Base-by-base conservation (phyloP, 2,888 invertebrate species). In the Drosophila cognata region DNA sequence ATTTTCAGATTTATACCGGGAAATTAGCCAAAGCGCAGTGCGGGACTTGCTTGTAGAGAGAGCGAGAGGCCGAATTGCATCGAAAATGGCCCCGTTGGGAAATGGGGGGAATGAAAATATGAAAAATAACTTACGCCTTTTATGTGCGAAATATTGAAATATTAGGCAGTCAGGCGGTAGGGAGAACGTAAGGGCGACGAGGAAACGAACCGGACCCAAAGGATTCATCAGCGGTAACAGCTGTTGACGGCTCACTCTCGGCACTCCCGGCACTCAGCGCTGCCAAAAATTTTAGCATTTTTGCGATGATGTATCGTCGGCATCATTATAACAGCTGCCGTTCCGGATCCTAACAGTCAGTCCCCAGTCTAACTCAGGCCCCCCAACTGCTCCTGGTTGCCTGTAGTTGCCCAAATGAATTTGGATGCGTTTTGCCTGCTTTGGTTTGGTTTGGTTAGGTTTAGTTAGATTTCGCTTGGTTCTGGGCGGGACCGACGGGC, bases 221-320 rank as follows among this genome's bases (percentile, higher is more conserved):
- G 87, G 87, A 87, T 87, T 90, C 87, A 87, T 87, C 87, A 87
- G 86, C 77, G 86, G 89, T 80, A 86, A 83, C 90, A 90, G 87
- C 86, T 87, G 90, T 79, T 83, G 90, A 77, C 84, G 89, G 69
- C 75, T 79, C 76, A 59, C 71, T 67, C 13, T 56, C 38, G 60
- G 65, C 59, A 57, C 51, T 71, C 18, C 25, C 57, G 64, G 58
- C 71, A 36, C 76, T 62, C 64, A 64, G 67, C 58, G 73, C 70
- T 80, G 74, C 88, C 90, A 66, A 89, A 87, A 90, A 87, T 89
- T 88, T 87, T 87, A 84, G 78, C 90, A 89, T 87, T 87, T 87
- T 90, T 89, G 90, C 85, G 91, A 88, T 91, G 91, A 88, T 88
- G 91, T 86, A 91, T 91, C 89, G 89, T 73, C 52, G 84, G 87